Base-by-base conservation (phyloP, 2,888 invertebrate genomes). In the Agriopis leucophaearia region DNA sequence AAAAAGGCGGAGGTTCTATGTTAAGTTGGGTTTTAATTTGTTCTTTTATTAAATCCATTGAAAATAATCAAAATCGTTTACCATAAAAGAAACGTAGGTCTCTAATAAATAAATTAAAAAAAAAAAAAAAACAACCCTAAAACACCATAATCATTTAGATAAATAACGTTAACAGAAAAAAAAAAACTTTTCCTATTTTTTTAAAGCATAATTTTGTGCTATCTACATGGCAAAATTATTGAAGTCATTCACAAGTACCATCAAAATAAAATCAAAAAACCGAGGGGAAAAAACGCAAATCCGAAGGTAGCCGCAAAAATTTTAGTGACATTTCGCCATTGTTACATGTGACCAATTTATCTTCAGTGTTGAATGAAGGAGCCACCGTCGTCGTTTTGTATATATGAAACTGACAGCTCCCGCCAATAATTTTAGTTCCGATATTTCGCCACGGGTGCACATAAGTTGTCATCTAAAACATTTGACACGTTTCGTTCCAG, bases 401-500 rank as follows among this genome's bases (percentile, higher is more conserved):
- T 27, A 2, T 0, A 36, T 9, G 15, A 51, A 51, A 51, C 15
- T 27, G 50, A 13, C 18, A 18, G 48, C 9, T 48, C 10, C 1
- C 48, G 2, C 2, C 7, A 4, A 15, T 36, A n/a, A 35, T 15
- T 13, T 10, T 54, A 54, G 54, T 54, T 40, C 40, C 12, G 6
- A 7, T 0, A 16, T 54, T 18, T 40, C 5, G 12, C 16, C 38
- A 15, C 15, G 10, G 8, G 16, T 13, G 3, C 3, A 18, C 1
- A n/a, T 15, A 10, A n/a, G 15, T 55, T 44, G 12, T 12, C 0
- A 7, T 16, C 2, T 13, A 13, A 18, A 40, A 12, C 8, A 12
- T 35, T 63, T 50, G 54, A 47, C 55, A 60, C 54, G 66, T 61
- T 35, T 45, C 3, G 0, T 1, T 50, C 10, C 10, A 35, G 63